Evolutionary conservation across 2,113 vertebrate species (phyloP).

Genomic region (Ceyx cyanopectus): DNA sequence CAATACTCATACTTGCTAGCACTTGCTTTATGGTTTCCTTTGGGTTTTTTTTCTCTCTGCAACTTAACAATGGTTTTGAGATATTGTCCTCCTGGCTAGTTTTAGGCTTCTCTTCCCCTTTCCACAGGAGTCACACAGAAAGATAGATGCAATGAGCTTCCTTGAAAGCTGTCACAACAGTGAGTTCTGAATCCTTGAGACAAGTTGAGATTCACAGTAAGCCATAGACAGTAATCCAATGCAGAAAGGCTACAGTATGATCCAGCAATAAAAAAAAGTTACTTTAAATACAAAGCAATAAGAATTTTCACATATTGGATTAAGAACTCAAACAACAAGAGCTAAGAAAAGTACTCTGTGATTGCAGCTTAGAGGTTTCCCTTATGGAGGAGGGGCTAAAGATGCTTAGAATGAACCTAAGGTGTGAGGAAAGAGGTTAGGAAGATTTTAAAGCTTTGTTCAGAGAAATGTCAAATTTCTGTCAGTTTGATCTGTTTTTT

Average conservation of each 20-base stretch:
- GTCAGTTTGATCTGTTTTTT: not conserved
- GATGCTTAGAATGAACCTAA: not conserved
- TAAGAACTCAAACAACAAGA: not conserved
- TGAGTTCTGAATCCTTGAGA: not conserved
- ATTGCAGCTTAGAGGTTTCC: not conserved
- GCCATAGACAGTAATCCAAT: not conserved
- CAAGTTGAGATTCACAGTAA: not conserved
- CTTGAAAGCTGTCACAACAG: not conserved
- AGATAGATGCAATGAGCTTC: not conserved
- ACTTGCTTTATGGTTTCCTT: not conserved
- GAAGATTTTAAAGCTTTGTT: not conserved
- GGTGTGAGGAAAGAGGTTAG: not conserved
- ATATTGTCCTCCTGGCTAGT: not conserved
- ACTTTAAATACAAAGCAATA: not conserved
- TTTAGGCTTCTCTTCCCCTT: not conserved
- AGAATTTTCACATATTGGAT: not conserved
- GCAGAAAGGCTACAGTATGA: not conserved
- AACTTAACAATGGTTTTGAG: not conserved
- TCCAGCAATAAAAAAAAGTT: not conserved
- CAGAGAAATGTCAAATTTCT: not conserved
- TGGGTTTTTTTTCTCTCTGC: too few species aligned
- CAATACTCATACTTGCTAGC: not conserved
- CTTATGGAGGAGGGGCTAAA: not conserved
- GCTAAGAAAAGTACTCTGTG: not conserved
- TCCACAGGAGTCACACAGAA: not conserved